These are phyloP conservation scores for Gymnoscopelus microlampas DNA, from an alignment of 2,797 vertebrate species.

Conservation along the genomic window DNA sequence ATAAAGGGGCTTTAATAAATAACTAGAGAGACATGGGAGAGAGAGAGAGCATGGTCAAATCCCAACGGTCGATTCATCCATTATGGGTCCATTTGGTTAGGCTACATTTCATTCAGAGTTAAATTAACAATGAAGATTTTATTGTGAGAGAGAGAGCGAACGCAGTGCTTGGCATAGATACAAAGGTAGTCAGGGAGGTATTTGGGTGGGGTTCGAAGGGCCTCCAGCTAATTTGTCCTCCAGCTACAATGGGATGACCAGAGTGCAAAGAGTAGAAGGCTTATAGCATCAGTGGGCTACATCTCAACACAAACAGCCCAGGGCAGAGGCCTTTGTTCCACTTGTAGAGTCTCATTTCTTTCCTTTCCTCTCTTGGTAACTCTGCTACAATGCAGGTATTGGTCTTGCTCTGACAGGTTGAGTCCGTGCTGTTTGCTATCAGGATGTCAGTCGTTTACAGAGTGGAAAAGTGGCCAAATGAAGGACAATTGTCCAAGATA, in stretches of 20 bases:
- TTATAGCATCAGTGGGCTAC: constrained; percentile 65
- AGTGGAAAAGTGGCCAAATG: constrained; percentile 68
- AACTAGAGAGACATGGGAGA: no score
- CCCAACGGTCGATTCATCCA: no score
- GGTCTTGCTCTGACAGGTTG: constrained; percentile 70
- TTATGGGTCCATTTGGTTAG: no score
- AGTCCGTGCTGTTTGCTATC: constrained; percentile 69
- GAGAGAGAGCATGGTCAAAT: no score
- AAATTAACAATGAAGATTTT: no score
- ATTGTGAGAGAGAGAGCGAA: not conserved
- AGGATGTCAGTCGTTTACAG: constrained; percentile 78
- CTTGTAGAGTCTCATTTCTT: constrained; percentile 57
- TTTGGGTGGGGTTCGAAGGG: constrained; percentile 63
- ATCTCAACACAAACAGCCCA: constrained; percentile 80
- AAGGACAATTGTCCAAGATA: constrained; percentile 55
- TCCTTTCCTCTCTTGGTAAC: constrained; percentile 70
- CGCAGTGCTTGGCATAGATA: constrained; percentile 5
- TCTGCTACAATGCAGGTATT: constrained; percentile 73
- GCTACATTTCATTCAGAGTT: no score
- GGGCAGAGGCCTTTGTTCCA: constrained; percentile 73
- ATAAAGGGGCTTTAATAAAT: no score
- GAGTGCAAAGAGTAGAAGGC: constrained; percentile 67
- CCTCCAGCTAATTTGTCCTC: constrained; percentile 80
- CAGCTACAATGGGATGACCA: constrained; percentile 70
- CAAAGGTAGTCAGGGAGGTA: constrained; percentile 43